Evolutionary conservation across 2,888 invertebrate genomes (phyloP).

Genomic region (Dryocosmus kuriphilus): DNA sequence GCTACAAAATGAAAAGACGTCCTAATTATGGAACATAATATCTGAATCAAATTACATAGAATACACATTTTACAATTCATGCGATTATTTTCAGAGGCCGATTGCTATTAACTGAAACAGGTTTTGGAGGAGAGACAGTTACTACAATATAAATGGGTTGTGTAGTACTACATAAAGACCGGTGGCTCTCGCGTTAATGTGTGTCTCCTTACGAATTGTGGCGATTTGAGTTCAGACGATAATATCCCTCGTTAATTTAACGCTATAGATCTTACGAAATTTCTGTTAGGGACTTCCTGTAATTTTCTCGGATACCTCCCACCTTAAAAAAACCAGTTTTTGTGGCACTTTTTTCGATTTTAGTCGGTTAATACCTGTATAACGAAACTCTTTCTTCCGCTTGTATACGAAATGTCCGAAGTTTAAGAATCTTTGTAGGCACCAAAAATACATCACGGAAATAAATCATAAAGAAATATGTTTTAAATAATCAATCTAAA

Average conservation of each 20-base stretch:
- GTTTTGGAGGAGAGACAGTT: slow-evolving; percentile 45
- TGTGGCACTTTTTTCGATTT: slow-evolving; percentile 21
- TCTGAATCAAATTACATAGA: neutral
- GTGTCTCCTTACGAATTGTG: slow-evolving; percentile 49
- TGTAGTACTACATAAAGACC: slow-evolving; percentile 50
- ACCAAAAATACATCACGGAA: neutral
- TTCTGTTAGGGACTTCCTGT: slow-evolving; percentile 50
- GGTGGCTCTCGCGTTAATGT: slow-evolving; percentile 54
- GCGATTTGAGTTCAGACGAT: slow-evolving; percentile 51
- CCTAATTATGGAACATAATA: too few relatives aligned
- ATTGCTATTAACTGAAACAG: slow-evolving; percentile 53
- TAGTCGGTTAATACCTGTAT: neutral
- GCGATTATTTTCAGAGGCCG: slow-evolving; percentile 41
- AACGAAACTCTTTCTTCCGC: slow-evolving; percentile 2
- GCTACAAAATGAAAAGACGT: too few relatives aligned
- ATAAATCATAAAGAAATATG: neutral
- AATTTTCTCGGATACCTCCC: slow-evolving; percentile 45
- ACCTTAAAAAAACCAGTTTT: slow-evolving; percentile 38
- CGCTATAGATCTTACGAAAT: slow-evolving; percentile 46
- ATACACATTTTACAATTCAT: neutral
- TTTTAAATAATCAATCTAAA: too few relatives aligned
- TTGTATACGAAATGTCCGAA: neutral
- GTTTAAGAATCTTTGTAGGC: neutral
- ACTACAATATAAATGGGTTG: slow-evolving; percentile 37
- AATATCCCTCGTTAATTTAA: slow-evolving; percentile 46